These are phyloP conservation scores for Drosophila nigritarsus DNA, from an alignment of 2,888 invertebrate genomes.

Conservation along the genomic window DNA sequence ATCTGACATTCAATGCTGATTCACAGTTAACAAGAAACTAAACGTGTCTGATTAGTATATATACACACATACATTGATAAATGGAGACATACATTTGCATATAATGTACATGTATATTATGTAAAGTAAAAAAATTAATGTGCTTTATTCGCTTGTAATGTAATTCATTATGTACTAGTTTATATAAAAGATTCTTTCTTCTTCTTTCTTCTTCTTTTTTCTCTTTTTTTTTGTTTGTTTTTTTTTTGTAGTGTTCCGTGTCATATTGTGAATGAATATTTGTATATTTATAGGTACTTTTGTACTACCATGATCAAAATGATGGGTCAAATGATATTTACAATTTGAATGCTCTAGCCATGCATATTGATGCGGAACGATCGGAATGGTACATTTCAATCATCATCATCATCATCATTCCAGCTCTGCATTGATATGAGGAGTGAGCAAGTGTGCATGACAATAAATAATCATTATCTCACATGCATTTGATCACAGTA, in stretches of 20 bases:
- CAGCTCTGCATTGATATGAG: background rate
- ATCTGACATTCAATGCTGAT: conserved; percentile 18
- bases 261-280: conserved; percentile 43
- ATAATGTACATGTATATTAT: conserved; percentile 28
- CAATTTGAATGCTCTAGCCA: background rate
- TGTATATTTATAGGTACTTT: conserved; percentile 44
- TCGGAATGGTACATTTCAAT: background rate
- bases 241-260: conserved; percentile 31
- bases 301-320: conserved; percentile 47
- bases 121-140: conserved; percentile 62
- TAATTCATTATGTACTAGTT: conserved; percentile 45
- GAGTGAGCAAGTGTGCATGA: conserved; percentile 1
- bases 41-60: conserved; percentile 22
- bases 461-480: conserved; percentile 17
- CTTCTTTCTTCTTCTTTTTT: conserved; percentile 22
- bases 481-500: conserved; percentile 46
- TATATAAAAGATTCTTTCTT: conserved; percentile 52
- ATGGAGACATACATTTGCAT: conserved; percentile 34
- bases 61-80: conserved; percentile 20
- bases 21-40: conserved; percentile 38
- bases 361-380: background rate
- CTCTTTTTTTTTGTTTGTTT: background rate
- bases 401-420: background rate
- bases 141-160: conserved; percentile 38
- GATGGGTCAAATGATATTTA: conserved; percentile 6